Conservation (phyloP, 2,888 invertebrate species). For the Elmis aenea region DNA sequence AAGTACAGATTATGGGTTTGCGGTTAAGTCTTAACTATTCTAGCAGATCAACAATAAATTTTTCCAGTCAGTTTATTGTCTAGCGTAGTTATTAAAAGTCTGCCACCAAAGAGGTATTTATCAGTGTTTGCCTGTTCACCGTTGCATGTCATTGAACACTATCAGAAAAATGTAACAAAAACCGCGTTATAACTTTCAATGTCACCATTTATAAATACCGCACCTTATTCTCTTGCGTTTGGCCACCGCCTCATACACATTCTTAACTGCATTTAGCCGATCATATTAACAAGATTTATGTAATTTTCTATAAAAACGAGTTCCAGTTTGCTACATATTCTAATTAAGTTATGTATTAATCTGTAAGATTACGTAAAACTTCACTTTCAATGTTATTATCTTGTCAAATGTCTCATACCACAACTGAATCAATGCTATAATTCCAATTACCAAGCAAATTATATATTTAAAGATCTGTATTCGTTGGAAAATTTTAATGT, state of each 20-base stretch:
- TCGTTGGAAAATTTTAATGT: too few species aligned
- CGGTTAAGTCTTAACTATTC: constrained; percentile 1
- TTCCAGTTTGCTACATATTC: too few species aligned
- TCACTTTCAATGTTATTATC: too few species aligned
- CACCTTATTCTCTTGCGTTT: constrained; percentile 8
- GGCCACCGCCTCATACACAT: constrained; percentile 8
- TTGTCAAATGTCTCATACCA: too few species aligned
- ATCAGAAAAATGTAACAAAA: constrained; percentile 19
- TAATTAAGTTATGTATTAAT: too few species aligned
- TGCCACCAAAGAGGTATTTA: constrained; percentile 23
- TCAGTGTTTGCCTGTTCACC: constrained; percentile 22
- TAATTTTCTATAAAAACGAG: too few species aligned
- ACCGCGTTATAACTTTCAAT: constrained; percentile 22
- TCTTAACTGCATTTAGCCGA: too few species aligned
- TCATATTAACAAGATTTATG: too few species aligned
- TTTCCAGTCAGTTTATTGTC: constrained; percentile 17
- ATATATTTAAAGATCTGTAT: too few species aligned
- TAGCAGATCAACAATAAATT: constrained; percentile 12
- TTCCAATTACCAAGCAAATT: too few species aligned
- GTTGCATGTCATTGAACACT: constrained; percentile 24
- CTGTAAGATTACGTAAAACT: too few species aligned
- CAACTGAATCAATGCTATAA: too few species aligned
- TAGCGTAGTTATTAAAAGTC: constrained; percentile 15
- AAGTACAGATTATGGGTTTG: not conserved
- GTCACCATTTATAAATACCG: constrained; percentile 15